phyloP scores from a whole-genome alignment of 2,888 invertebrate species.

The Eueremaeus valkanovi region DNA sequence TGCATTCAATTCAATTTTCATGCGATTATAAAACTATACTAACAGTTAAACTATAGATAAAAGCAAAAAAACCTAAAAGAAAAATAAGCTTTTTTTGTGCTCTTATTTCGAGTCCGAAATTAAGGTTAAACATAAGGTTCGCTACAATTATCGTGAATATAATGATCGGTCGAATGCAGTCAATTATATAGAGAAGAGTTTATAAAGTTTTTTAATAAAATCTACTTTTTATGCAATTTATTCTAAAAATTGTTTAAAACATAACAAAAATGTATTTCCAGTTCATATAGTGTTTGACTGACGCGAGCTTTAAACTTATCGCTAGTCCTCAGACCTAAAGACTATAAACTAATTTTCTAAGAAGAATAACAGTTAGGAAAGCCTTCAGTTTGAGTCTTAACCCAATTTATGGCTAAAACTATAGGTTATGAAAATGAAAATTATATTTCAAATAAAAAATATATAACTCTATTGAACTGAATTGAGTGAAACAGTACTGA shows the following conservation, averaged over 20 bases:
- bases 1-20: constrained; percentile 14
- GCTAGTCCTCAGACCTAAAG: background rate
- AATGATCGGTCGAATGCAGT: background rate
- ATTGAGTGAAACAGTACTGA: background rate
- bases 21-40: background rate
- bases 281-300: background rate
- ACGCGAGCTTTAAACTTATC: background rate
- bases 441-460: background rate
- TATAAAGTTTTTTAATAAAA: background rate
- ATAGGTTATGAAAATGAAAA: background rate
- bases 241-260: background rate
- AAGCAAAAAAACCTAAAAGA: background rate
- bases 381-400: constrained; percentile 25
- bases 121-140: constrained; percentile 23
- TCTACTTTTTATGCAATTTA: constrained; percentile 5
- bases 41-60: background rate
- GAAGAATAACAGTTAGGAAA: background rate
- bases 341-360: background rate
- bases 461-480: background rate
- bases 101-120: constrained; percentile 19
- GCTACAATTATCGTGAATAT: background rate
- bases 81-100: background rate
- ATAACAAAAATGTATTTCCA: background rate
- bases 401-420: background rate
- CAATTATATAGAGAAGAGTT: background rate